Evolutionary conservation across 2,888 invertebrate species (phyloP).

Genomic region (Gibbula magus): DNA sequence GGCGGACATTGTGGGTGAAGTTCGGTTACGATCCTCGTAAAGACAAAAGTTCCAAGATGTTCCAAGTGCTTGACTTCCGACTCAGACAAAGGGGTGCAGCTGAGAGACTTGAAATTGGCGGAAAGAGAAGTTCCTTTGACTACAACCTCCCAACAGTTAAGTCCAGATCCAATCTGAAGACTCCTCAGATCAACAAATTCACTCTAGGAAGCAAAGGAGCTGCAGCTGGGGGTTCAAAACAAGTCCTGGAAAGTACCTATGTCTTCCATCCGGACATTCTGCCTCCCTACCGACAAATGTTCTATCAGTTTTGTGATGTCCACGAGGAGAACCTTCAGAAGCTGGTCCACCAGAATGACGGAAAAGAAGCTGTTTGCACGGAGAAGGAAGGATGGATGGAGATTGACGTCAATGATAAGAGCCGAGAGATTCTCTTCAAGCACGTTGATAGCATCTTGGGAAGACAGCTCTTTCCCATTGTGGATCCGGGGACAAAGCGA

Average conservation of each 20-base stretch:
- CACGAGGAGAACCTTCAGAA: slow-evolving; percentile 85
- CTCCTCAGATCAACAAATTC: slow-evolving; percentile 34
- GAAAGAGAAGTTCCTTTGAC: slow-evolving; percentile 47
- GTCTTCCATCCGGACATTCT: slow-evolving; percentile 83
- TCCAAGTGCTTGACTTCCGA: slow-evolving; percentile 90
- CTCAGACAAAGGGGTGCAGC: slow-evolving; percentile 61
- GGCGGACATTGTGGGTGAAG: slow-evolving; percentile 92
- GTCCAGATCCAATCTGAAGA: slow-evolving; percentile 42
- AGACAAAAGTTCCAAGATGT: slow-evolving; percentile 85
- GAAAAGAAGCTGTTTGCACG: slow-evolving; percentile 64
- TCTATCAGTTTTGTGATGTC: slow-evolving; percentile 92
- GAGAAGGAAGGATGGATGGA: slow-evolving; percentile 73
- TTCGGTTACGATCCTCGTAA: slow-evolving; percentile 94
- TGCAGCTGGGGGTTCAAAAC: not conserved
- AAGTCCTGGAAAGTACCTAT: slow-evolving; percentile 73
- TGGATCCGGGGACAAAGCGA: not conserved
- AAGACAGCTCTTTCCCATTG: not conserved
- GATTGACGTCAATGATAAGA: slow-evolving; percentile 59
- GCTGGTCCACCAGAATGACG: slow-evolving; percentile 63
- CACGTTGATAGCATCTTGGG: slow-evolving; percentile 47
- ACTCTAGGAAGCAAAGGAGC: not conserved
- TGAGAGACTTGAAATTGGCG: slow-evolving; percentile 36
- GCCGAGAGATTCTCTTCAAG: slow-evolving; percentile 62
- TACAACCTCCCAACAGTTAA: slow-evolving; percentile 52
- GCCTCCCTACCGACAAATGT: slow-evolving; percentile 90